These are phyloP conservation scores for Mastacembelus armatus DNA, from an alignment of 2,797 vertebrate species.

Conservation along the genomic window DNA sequence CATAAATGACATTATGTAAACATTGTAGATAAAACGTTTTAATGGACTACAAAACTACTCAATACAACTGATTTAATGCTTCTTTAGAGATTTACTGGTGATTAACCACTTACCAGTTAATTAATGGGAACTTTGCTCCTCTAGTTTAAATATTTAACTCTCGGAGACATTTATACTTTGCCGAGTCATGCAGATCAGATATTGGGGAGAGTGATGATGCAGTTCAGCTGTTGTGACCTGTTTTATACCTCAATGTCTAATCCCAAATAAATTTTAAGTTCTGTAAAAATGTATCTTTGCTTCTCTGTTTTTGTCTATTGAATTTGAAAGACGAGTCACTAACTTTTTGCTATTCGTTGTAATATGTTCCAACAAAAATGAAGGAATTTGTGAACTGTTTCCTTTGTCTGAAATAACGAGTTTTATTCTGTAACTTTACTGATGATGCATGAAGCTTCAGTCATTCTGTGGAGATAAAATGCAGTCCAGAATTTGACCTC, in stretches of 20 bases:
- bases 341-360: constrained; percentile 1
- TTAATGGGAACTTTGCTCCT: background rate
- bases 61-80: background rate
- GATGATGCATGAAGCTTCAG: background rate
- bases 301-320: background rate
- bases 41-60: background rate
- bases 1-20: background rate
- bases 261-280: background rate
- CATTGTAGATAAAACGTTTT: background rate
- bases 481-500: no score
- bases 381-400: background rate
- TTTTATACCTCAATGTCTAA: no score
- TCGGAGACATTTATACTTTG: no score
- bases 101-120: background rate
- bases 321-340: background rate
- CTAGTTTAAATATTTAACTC: background rate
- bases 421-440: background rate
- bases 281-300: background rate
- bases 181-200: background rate
- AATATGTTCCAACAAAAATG: background rate
- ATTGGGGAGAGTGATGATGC: constrained; percentile 2
- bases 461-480: background rate
- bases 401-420: background rate
- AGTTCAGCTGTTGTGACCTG: no score
- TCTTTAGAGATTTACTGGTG: background rate